These are phyloP conservation scores for Danio aesculapii DNA, from an alignment of 2,797 vertebrate species.

Conservation along the genomic window DNA sequence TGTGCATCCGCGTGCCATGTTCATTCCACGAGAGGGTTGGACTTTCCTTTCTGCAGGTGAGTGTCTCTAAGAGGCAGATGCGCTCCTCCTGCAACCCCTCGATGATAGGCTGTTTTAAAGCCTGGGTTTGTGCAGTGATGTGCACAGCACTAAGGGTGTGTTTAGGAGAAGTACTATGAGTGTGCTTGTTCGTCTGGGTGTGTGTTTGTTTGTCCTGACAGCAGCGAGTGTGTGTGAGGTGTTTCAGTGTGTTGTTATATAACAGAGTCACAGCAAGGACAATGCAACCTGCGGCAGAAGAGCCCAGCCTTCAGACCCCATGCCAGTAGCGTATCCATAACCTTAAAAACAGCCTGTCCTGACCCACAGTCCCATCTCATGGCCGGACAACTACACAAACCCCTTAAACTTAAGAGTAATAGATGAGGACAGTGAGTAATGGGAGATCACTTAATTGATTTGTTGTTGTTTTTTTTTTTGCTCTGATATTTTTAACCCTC, in stretches of 20 bases:
- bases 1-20: slow-evolving; percentile 87
- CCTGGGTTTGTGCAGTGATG: background rate
- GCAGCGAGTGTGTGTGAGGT: slow-evolving; percentile 11
- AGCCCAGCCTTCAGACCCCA: slow-evolving; percentile 11
- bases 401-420: no score
- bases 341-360: slow-evolving; percentile 36
- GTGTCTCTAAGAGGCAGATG: background rate
- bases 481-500: slow-evolving; percentile 31
- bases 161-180: background rate
- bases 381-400: no score
- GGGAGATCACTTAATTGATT: slow-evolving; percentile 4
- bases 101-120: background rate
- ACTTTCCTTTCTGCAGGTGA: slow-evolving; percentile 91
- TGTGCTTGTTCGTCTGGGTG: slow-evolving; percentile 1
- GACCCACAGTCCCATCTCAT: no score
- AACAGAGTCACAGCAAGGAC: slow-evolving; percentile 25
- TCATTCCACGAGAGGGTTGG: slow-evolving; percentile 83
- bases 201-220: slow-evolving; percentile 16
- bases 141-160: slow-evolving; percentile 4
- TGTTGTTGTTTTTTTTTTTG: background rate
- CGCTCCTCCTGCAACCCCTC: background rate
- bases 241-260: slow-evolving; percentile 29
- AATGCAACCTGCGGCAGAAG: background rate
- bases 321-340: slow-evolving; percentile 3
- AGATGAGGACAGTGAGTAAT: no score